These are phyloP conservation scores for Ctenicera cuprea DNA, from an alignment of 2,888 invertebrate species.

Conservation along the genomic window DNA sequence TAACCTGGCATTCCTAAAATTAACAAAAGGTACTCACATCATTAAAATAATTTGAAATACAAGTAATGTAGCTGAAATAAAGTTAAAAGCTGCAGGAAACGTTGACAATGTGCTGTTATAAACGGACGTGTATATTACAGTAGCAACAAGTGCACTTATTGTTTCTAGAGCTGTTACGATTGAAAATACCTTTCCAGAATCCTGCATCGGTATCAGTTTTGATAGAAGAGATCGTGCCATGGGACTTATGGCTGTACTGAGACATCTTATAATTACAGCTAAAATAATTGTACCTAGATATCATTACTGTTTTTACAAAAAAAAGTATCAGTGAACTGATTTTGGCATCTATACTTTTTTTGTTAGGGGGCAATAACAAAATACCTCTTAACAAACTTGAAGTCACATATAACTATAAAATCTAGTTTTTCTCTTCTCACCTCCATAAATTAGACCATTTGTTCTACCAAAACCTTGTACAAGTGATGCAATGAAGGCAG, in stretches of 20 bases:
- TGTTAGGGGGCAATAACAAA: too few species aligned
- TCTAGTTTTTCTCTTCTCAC: slow-evolving; percentile 68
- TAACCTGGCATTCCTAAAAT: too few species aligned
- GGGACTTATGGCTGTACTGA: slow-evolving; percentile 76
- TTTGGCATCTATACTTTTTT: too few species aligned
- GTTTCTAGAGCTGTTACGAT: slow-evolving; percentile 81
- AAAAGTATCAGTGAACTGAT: too few species aligned
- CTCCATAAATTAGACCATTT: slow-evolving; percentile 75
- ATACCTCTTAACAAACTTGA: too few species aligned
- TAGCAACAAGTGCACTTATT: slow-evolving; percentile 77
- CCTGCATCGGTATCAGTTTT: slow-evolving; percentile 77
- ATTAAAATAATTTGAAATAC: slow-evolving; percentile 71
- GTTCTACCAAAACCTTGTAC: slow-evolving; percentile 70
- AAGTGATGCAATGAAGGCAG: slow-evolving; percentile 39
- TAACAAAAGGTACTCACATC: slow-evolving; percentile 76
- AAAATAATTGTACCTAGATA: too few species aligned
- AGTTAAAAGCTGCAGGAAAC: slow-evolving; percentile 78
- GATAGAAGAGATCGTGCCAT: slow-evolving; percentile 78
- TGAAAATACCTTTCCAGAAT: slow-evolving; percentile 80
- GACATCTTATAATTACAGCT: slow-evolving; percentile 70
- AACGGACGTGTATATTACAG: slow-evolving; percentile 79
- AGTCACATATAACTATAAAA: too few species aligned
- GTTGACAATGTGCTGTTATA: slow-evolving; percentile 76
- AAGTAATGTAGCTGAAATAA: slow-evolving; percentile 74
- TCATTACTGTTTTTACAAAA: too few species aligned